Evolutionary conservation across 2,113 vertebrate genomes (phyloP), one percentile per base, ranked within the genome.

Genomic region (Neomonachus schauinslandi): DNA sequence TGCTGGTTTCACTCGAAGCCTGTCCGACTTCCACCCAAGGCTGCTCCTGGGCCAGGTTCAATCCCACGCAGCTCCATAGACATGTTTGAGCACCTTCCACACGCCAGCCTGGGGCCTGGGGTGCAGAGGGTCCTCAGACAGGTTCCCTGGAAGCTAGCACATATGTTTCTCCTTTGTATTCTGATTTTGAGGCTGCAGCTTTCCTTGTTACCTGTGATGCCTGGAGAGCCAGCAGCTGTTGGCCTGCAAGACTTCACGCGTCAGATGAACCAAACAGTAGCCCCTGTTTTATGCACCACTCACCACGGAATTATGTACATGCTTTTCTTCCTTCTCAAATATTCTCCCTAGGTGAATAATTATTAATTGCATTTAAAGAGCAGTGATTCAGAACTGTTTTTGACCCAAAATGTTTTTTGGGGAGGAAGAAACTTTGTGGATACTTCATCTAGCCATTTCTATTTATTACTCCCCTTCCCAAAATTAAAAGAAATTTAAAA

Each of bases 311-410:
- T 59, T 71, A 51, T 12, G 24, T 36, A 5, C 51, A 22, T 15
- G 5, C 0, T 83, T 39, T 88, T 88, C 51, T 89, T 93, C 22
- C 22, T 77, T 88, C 51, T 93, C 39, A 74, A n/a, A 61, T 69
- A 21, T 22, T 79, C 76, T 74, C 55, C n/a, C 79, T 55, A 2
- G 11, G 22, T 19, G 13, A 90, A 55, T 65, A 61, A 28, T 71
- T 94, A 51, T 33, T 88, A 57, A 42, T 69, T 94, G 33, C 12
- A 88, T 80, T 91, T 57, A 69, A 80, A 96, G n/a, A 90, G 11
- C 53, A 53, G 61, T 18, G 53, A 74, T 59, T 94, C 21, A 26
- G 83, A 96, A 94, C 69, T 76, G 16, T 95, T 91, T 79, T 97
- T 65, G 85, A 82, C 33, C 69, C 21, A 81, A 69, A 86, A 72